A percentile compares a stretch with the other conserved stretches of the same genome.
These are phyloP conservation scores for Chironomus tentans DNA, from an alignment of 2,888 invertebrate species.

Conservation along the genomic window DNA sequence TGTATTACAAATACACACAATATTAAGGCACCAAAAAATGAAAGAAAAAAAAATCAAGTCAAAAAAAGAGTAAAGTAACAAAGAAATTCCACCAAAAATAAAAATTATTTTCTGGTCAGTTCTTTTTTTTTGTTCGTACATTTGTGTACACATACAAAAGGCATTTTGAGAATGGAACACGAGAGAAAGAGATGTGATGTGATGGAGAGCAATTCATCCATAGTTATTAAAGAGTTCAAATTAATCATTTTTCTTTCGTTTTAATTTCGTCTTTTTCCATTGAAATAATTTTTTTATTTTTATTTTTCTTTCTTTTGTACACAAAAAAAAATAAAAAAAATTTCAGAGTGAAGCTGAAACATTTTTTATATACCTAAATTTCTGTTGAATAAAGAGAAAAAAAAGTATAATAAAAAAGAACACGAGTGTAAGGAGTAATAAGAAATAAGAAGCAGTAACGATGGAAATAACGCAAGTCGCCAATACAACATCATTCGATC, in stretches of 20 bases:
- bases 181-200: background rate
- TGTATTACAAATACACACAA: background rate
- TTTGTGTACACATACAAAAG: background rate
- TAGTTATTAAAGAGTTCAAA: conserved; percentile 26
- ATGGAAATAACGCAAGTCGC: conserved; percentile 24
- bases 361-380: background rate
- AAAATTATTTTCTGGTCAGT: conserved; percentile 17
- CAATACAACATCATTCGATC: conserved; percentile 15
- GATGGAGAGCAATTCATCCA: conserved; percentile 15
- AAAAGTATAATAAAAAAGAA: background rate
- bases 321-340: background rate
- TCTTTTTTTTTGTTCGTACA: background rate
- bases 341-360: conserved; percentile 7
- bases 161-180: background rate
- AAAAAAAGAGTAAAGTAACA: conserved; percentile 8
- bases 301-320: conserved; percentile 6
- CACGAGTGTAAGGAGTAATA: background rate
- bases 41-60: background rate
- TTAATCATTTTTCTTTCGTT: conserved; percentile 26
- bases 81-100: conserved; percentile 23
- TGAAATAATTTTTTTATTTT: background rate
- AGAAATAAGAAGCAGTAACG: background rate
- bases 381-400: background rate
- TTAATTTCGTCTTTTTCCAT: conserved; percentile 11
- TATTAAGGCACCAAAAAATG: background rate